Conservation (phyloP, 2,888 invertebrate genomes). For the Dolomedes plantarius region DNA sequence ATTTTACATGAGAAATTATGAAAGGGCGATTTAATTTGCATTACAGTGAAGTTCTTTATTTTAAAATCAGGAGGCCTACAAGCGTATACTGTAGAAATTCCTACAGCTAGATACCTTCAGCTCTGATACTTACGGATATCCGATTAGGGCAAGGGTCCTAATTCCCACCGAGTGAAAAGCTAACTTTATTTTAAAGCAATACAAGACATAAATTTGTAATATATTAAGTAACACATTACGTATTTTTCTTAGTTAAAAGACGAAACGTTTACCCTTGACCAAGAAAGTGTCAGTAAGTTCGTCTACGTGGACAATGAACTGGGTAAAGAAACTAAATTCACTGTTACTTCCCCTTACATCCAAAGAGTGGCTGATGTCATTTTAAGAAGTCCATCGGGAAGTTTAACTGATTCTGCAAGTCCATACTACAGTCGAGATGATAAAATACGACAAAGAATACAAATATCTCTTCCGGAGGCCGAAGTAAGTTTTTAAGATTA, state of each 20-base stretch:
- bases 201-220: too few relatives aligned
- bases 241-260: slow-evolving; percentile 47
- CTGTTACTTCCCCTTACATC: slow-evolving; percentile 47
- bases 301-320: slow-evolving; percentile 70
- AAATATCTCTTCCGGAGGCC: slow-evolving; percentile 69
- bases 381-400: slow-evolving; percentile 70
- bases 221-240: too few relatives aligned
- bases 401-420: slow-evolving; percentile 56
- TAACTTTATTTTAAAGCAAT: too few relatives aligned
- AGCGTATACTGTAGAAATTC: too few relatives aligned
- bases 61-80: too few relatives aligned
- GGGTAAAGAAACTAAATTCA: slow-evolving; percentile 74
- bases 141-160: too few relatives aligned
- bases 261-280: slow-evolving; percentile 73
- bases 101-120: too few relatives aligned
- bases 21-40: too few relatives aligned
- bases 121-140: too few relatives aligned
- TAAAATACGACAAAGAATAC: slow-evolving; percentile 65
- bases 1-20: too few relatives aligned
- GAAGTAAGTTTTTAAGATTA: slow-evolving; percentile 61
- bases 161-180: too few relatives aligned
- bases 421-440: slow-evolving; percentile 66
- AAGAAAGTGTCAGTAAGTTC: slow-evolving; percentile 71
- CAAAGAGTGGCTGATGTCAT: slow-evolving; percentile 44
- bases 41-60: too few relatives aligned